Conservation (phyloP, 2,113 vertebrate species). For the Rhadina sibilatrix region DNA sequence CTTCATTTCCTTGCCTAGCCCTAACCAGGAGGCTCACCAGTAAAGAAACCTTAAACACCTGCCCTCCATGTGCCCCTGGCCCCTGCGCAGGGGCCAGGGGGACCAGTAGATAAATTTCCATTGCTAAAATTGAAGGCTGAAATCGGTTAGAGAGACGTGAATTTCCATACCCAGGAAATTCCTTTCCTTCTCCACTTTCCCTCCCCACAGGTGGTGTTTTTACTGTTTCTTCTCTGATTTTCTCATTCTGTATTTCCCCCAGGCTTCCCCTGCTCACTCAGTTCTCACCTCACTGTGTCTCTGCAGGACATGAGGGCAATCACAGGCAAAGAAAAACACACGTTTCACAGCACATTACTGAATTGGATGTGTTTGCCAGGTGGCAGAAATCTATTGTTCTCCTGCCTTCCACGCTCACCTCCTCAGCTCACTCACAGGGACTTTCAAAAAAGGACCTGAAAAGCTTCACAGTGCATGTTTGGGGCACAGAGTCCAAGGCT, state of each 20-base stretch:
- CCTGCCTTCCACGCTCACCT: neutral
- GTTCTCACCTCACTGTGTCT: neutral
- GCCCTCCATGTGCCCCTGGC: neutral
- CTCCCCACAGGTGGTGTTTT: neutral
- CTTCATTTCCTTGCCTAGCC: neutral
- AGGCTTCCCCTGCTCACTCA: neutral
- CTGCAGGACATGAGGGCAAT: neutral
- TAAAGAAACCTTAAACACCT: neutral
- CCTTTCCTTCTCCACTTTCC: neutral
- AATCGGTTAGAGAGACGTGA: neutral
- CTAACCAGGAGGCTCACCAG: neutral
- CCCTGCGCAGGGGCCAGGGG: neutral
- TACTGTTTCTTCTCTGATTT: neutral
- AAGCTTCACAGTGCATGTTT: fast-evolving
- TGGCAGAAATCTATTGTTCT: neutral
- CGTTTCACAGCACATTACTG: neutral
- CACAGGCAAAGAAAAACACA: neutral
- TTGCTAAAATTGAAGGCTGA: neutral
- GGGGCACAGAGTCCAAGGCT: fast-evolving
- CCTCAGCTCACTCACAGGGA: neutral
- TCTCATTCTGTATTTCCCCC: neutral
- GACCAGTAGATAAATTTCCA: neutral
- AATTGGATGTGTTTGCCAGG: neutral
- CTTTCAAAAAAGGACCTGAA: neutral
- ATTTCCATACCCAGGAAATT: neutral